Evolutionary conservation across 2,113 vertebrate genomes (phyloP), one percentile per base, ranked within the genome.

Genomic region (Urocitellus parryii): DNA sequence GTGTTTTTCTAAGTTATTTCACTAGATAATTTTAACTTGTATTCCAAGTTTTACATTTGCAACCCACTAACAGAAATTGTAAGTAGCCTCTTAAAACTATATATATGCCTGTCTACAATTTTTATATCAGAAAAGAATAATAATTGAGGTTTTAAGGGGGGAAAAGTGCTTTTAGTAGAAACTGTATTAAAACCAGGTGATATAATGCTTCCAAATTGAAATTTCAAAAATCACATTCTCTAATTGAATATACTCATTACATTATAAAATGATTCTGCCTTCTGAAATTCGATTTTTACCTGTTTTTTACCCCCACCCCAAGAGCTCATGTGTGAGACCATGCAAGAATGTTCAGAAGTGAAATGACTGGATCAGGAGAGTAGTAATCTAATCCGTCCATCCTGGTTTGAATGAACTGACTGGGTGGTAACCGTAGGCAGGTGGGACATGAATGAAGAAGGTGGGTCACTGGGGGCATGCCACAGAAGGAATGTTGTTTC

Each of bases 231-330:
- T 61, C 27, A 63, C 2, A 32, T n/a, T 90, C 5, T 61, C 37
- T 81, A 81, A 92, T 48, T 56, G 61, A 95, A 80, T 93, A 68
- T 48, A 13, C 61, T 63, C 4, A 48, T 90, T 86, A 94, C 24
- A 82, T 48, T 65, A 42, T 39, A 76, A 34, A 4, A 89, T 16
- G 37, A 24, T n/a, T 86, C 20, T 89, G 7, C 7, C 6, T 92
- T 70, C 27, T 89, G 67, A 85, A 45, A 76, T 67, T 73, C 53
- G 4, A 91, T 88, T 4, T 68, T 88, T 84, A 79, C 56, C 56
- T 24, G 56, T 56, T 58, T 58, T 24, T 58, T 22, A 58, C 20
- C 56, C 18, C 18, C 18, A 18, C 45, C 20, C 20, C 20, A 58
- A 24, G 56, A 58, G 56, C 56, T 58, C 56, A 24, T 58, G 56